Conservation (phyloP, 2,113 vertebrate genomes). For the Syngnathus scovelli region DNA sequence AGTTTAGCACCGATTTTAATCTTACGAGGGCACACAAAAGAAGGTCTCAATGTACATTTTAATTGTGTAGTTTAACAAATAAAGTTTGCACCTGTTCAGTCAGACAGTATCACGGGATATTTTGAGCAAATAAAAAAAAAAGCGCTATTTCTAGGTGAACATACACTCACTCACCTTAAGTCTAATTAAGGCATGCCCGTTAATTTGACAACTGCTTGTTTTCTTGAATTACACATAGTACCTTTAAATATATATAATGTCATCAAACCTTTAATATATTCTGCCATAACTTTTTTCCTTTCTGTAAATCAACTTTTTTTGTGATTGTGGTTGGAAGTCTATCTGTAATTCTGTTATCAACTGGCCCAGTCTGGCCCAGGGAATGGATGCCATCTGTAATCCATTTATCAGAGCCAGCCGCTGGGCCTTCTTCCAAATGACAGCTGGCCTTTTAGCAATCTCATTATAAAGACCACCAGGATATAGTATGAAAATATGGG, state of each 20-base stretch:
- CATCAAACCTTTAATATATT: background rate
- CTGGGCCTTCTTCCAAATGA: slow-evolving; percentile 62
- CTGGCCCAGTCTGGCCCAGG: slow-evolving; percentile 58
- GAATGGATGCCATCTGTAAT: slow-evolving; percentile 66
- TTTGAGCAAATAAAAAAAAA: no score
- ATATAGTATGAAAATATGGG: slow-evolving; percentile 59
- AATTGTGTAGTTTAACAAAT: no score
- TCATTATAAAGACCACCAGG: slow-evolving; percentile 58
- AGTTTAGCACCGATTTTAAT: background rate
- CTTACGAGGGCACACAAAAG: background rate
- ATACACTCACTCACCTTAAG: background rate
- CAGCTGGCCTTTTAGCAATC: slow-evolving; percentile 61
- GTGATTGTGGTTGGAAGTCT: slow-evolving; percentile 52
- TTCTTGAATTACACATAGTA: background rate
- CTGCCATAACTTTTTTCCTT: slow-evolving; percentile 2
- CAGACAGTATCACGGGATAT: no score
- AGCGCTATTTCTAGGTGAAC: background rate
- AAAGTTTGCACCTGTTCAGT: no score
- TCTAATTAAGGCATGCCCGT: background rate
- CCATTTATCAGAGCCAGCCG: slow-evolving; percentile 61
- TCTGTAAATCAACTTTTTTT: slow-evolving; percentile 57
- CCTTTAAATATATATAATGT: background rate
- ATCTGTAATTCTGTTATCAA: slow-evolving; percentile 67
- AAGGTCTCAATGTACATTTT: no score
- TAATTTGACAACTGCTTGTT: background rate